Conservation (phyloP, 2,888 invertebrate genomes). For the Heliconius cydno region DNA sequence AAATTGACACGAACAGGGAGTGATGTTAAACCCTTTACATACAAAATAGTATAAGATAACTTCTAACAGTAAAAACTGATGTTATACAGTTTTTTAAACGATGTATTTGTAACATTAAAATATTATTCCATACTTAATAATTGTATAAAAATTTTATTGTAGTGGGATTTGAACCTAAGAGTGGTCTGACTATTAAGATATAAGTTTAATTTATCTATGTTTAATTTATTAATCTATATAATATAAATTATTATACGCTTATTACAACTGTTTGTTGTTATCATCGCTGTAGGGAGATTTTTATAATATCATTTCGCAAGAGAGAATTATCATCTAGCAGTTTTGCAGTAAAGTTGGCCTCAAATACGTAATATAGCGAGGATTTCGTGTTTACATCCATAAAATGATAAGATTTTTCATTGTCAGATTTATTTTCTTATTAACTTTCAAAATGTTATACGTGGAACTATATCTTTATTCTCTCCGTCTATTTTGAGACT, state of each 20-base stretch:
- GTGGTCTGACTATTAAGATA: background rate
- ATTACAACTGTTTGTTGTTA: no score
- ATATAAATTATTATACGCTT: no score
- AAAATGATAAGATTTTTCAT: background rate
- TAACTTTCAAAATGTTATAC: background rate
- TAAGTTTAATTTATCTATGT: no score
- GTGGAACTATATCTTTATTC: background rate
- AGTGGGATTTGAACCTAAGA: background rate
- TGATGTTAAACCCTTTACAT: background rate
- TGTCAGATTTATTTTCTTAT: background rate
- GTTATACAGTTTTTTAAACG: background rate
- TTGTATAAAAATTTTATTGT: background rate
- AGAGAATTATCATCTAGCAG: no score
- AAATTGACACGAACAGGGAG: conserved; percentile 12
- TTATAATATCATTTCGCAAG: no score
- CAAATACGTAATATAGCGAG: background rate
- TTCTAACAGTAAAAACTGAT: background rate
- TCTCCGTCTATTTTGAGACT: background rate
- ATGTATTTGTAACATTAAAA: background rate
- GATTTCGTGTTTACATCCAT: background rate
- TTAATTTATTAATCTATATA: no score
- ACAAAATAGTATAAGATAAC: conserved; percentile 2
- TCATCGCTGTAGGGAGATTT: no score
- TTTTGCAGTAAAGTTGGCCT: no score
- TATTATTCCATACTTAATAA: background rate